These are phyloP conservation scores for Setipinna tenuifilis DNA, from an alignment of 2,797 vertebrate species.

Conservation along the genomic window DNA sequence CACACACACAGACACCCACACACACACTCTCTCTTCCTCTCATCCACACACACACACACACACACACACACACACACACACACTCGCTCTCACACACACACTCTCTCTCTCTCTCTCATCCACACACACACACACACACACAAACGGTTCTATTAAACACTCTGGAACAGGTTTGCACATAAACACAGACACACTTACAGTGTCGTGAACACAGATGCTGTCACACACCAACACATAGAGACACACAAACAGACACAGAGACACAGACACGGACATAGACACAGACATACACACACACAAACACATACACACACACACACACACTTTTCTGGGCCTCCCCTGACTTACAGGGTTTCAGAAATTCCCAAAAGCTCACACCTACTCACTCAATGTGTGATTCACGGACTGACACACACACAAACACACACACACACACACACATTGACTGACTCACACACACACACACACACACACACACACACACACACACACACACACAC, in stretches of 20 bases:
- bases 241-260: background rate
- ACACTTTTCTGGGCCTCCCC: background rate
- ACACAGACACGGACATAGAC: background rate
- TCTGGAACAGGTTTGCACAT: no score
- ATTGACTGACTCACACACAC: background rate
- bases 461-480: slow-evolving; percentile 15
- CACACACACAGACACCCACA: background rate
- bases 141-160: background rate
- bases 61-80: background rate
- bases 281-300: background rate
- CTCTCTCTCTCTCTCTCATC: no score
- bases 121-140: background rate
- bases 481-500: background rate
- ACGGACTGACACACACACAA: background rate
- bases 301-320: background rate
- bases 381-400: background rate
- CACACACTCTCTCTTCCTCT: no score
- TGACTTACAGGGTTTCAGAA: no score
- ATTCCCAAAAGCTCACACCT: background rate
- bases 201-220: no score
- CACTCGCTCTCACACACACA: background rate
- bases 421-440: background rate
- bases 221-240: background rate
- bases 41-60: background rate
- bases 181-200: no score